phyloP scores from a whole-genome alignment of 2,797 vertebrate species.

The Scyliorhinus canicula region DNA sequence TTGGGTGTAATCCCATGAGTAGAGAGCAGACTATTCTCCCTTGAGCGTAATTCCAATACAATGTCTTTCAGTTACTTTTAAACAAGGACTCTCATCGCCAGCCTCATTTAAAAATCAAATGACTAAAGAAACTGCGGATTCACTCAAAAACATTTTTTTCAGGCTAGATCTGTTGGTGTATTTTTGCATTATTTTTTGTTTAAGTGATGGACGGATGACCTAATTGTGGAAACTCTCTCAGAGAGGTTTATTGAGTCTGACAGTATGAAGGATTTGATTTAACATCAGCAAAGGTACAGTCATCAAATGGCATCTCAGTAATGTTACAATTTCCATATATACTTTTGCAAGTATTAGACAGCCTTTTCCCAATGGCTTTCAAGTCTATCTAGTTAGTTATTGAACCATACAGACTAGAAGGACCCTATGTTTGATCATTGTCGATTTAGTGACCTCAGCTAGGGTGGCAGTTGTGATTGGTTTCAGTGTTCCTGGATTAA shows the following conservation, averaged over 20 bases:
- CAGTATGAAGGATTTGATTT: background rate
- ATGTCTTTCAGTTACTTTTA: background rate
- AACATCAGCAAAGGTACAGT: background rate
- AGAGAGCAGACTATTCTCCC: background rate
- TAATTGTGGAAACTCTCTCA: background rate
- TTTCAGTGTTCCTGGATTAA: background rate
- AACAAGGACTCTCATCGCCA: background rate
- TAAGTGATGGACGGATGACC: background rate
- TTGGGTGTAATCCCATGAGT: background rate
- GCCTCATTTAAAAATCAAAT: background rate
- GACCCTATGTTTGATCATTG: background rate
- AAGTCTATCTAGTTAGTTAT: background rate
- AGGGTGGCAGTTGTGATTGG: background rate
- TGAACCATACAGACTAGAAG: background rate
- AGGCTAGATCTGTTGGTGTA: background rate
- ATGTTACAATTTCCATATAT: background rate
- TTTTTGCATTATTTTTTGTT: background rate
- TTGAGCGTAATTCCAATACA: background rate
- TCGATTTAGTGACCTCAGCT: background rate
- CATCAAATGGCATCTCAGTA: background rate
- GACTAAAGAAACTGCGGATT: constrained; percentile 3
- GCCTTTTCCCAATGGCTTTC: background rate
- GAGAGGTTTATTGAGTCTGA: background rate
- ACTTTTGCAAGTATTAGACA: background rate
- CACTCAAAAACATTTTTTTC: background rate